Conservation (phyloP, 2,113 vertebrate species). For the Edolisoma coerulescens region DNA sequence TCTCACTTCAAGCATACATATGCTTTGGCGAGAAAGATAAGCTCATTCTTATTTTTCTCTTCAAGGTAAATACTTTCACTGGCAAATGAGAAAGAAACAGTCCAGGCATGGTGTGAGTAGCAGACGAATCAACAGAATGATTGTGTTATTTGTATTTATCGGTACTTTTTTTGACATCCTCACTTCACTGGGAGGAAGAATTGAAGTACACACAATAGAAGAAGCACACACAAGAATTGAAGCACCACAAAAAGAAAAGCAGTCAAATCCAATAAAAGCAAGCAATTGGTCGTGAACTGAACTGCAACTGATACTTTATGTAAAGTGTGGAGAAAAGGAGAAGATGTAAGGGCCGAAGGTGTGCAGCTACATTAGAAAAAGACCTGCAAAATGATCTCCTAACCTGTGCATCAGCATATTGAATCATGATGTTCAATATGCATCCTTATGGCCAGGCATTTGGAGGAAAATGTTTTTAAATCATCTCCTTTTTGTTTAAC, state of each 20-base stretch:
- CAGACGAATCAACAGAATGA: neutral
- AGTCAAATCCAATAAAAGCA: neutral
- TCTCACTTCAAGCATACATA: neutral
- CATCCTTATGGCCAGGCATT: neutral
- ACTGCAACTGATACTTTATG: neutral
- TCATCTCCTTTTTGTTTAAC: neutral
- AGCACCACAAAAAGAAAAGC: neutral
- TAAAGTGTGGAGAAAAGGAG: neutral
- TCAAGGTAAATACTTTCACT: neutral
- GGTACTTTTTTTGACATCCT: neutral
- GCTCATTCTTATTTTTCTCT: neutral
- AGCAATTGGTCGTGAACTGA: neutral
- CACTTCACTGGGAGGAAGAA: neutral
- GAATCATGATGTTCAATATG: neutral
- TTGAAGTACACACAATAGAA: too few relatives aligned
- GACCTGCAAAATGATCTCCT: neutral
- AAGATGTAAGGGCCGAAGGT: neutral
- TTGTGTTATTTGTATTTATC: neutral
- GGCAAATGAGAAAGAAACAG: slow-evolving; percentile 22
- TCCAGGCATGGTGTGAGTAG: neutral
- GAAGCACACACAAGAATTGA: too few relatives aligned
- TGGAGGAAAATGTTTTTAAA: neutral
- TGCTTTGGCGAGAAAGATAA: neutral
- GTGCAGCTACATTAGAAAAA: neutral
- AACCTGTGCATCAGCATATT: neutral